Conservation (phyloP, 1,140 invertebrate species). For the Drosophila ohnishii region DNA sequence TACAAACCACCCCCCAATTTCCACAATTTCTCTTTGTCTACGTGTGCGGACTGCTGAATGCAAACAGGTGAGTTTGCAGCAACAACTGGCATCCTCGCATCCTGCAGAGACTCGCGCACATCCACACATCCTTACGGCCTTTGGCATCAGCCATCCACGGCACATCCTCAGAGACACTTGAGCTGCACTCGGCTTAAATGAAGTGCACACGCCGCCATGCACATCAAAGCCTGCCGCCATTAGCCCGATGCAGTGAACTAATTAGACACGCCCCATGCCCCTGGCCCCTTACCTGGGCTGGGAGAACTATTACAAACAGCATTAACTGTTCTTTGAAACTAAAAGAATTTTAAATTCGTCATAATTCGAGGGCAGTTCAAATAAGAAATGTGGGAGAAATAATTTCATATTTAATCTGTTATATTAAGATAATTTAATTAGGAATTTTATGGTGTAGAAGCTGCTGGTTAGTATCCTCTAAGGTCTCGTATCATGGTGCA, state of each 20-base stretch:
- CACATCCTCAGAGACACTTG: conserved; percentile 75
- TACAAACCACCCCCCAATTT: background rate
- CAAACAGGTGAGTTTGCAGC: conserved; percentile 65
- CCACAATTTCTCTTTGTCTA: conserved; percentile 36
- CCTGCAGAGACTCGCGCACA: background rate
- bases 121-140: conserved; percentile 4
- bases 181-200: conserved; percentile 77
- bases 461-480: no score
- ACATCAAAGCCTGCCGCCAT: conserved; percentile 71
- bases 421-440: background rate
- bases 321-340: conserved; percentile 56
- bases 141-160: conserved; percentile 42
- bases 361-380: conserved; percentile 28
- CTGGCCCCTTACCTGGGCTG: conserved; percentile 21
- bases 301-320: conserved; percentile 56
- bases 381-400: conserved; percentile 16
- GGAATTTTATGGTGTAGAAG: background rate
- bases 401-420: background rate
- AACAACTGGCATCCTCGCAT: conserved; percentile 28
- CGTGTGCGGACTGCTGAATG: conserved; percentile 70
- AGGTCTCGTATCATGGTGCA: no score
- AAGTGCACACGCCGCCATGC: conserved; percentile 76
- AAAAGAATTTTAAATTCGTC: conserved; percentile 43
- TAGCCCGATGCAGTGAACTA: conserved; percentile 56
- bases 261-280: conserved; percentile 71